A percentile compares a stretch with the other conserved stretches of the same genome.
Evolutionary conservation across 2,113 vertebrate genomes (phyloP).

Genomic region (Alligator sinensis): DNA sequence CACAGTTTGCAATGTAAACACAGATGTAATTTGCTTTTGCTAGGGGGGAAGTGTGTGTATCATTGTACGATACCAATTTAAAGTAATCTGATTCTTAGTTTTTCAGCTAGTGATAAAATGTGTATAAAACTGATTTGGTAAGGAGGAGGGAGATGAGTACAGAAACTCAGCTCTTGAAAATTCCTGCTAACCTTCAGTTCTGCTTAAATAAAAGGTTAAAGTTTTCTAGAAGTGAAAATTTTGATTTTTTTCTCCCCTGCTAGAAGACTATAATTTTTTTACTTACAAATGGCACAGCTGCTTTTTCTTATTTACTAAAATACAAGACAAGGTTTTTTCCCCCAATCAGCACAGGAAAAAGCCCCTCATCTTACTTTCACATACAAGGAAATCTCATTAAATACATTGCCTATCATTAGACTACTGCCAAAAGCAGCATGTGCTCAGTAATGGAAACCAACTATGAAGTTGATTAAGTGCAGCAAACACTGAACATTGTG

Average conservation of each 20-base stretch:
- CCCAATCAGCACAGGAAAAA: too few relatives aligned
- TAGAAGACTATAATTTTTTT: not conserved
- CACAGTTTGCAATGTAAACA: accelerated
- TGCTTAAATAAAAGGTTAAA: not conserved
- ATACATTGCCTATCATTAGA: too few relatives aligned
- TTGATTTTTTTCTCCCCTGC: not conserved
- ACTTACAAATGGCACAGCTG: not conserved
- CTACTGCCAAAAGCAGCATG: too few relatives aligned
- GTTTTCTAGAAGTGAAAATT: not conserved
- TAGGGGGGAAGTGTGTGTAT: accelerated
- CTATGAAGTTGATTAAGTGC: too few relatives aligned
- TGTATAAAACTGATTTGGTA: accelerated
- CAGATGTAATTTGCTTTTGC: accelerated
- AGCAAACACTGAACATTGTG: too few relatives aligned
- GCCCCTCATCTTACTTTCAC: too few relatives aligned
- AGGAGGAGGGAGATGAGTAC: not conserved
- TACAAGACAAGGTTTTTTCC: too few relatives aligned
- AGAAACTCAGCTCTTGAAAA: not conserved
- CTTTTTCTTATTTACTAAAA: not conserved
- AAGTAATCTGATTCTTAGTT: accelerated
- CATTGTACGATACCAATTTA: accelerated
- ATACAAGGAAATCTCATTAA: too few relatives aligned
- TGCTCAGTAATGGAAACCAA: too few relatives aligned
- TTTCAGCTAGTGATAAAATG: accelerated
- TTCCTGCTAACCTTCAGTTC: not conserved